Evolutionary conservation across 92 coral and sea anemone species (phyloP).

Genomic region (Actinostola sp.): DNA sequence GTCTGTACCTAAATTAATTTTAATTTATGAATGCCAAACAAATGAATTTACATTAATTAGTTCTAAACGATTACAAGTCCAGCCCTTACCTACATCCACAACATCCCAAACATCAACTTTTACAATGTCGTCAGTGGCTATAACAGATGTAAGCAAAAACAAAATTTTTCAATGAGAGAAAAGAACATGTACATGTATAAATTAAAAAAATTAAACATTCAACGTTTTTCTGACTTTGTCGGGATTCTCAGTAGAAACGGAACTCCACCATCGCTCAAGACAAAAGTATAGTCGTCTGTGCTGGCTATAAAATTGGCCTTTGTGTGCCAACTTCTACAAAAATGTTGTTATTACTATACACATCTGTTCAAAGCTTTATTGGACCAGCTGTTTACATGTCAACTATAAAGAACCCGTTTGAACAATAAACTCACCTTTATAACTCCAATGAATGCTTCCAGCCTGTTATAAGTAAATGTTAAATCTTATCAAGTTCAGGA

Average conservation of each 20-base stretch:
- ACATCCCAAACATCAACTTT: conserved; percentile 99
- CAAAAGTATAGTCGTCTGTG: no score
- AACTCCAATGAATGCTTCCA: conserved; percentile 96
- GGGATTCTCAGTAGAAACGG: no score
- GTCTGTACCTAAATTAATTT: not conserved
- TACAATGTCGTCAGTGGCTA: conserved; percentile 96
- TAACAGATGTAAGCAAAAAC: not conserved
- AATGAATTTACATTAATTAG: not conserved
- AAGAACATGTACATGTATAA: not conserved
- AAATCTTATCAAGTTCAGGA: not conserved
- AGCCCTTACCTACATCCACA: conserved; percentile 86
- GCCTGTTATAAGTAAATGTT: conserved; percentile 45
- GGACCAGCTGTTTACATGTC: no score
- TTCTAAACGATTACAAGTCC: not conserved
- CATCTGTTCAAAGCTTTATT: no score
- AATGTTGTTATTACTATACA: no score
- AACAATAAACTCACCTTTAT: conserved; percentile 74
- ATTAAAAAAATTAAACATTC: no score
- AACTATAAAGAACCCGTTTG: no score
- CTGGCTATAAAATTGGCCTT: no score
- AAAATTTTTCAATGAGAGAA: not conserved
- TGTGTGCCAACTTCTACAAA: no score
- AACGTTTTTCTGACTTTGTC: no score
- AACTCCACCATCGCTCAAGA: no score
- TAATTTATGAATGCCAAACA: no score